Conservation (phyloP, 2,888 invertebrate species). For the Agrilus cyanescens region DNA sequence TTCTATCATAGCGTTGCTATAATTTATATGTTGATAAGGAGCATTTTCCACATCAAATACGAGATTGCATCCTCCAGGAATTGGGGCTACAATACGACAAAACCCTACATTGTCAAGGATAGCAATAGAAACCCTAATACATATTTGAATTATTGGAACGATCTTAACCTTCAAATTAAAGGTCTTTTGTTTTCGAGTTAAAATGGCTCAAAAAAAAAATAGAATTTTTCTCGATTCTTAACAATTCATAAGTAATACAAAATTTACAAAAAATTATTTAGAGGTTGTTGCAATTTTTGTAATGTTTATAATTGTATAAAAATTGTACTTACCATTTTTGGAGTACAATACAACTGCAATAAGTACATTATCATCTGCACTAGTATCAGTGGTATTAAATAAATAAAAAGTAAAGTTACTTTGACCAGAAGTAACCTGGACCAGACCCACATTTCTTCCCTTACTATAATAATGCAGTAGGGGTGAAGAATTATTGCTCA, state of each 20-base stretch:
- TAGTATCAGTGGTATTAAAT: constrained; percentile 34
- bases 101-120: constrained; percentile 15
- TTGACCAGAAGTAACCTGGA: constrained; percentile 15
- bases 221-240: too few relatives aligned
- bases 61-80: constrained; percentile 71
- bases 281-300: too few relatives aligned
- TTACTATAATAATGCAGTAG: constrained; percentile 31
- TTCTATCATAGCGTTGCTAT: constrained; percentile 34
- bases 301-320: background rate
- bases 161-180: too few relatives aligned
- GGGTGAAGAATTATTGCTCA: constrained; percentile 37
- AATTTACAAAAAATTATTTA: too few relatives aligned
- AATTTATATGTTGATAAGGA: constrained; percentile 44
- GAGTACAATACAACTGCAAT: constrained; percentile 44
- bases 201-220: too few relatives aligned
- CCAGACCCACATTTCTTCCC: constrained; percentile 53
- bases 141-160: background rate
- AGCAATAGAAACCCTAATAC: background rate
- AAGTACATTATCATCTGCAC: constrained; percentile 28
- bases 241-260: too few relatives aligned
- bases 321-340: constrained; percentile 11
- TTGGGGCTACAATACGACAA: constrained; percentile 56
- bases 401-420: constrained; percentile 27
- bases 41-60: constrained; percentile 47
- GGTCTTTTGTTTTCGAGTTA: too few relatives aligned